These are phyloP conservation scores for Phodopus roborovskii DNA, from an alignment of 2,113 vertebrate genomes.

Conservation along the genomic window DNA sequence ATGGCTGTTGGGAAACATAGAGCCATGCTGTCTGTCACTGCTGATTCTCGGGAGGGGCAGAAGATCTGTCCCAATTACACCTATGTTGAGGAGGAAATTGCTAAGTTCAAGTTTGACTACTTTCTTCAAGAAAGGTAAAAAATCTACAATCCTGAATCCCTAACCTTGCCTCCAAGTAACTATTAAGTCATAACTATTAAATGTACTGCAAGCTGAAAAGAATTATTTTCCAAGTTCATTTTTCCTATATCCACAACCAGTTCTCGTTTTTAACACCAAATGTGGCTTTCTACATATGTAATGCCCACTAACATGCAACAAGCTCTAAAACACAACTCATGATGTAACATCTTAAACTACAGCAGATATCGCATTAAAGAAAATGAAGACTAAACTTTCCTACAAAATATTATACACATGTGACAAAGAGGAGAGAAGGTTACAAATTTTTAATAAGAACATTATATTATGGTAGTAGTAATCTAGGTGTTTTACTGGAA, in stretches of 20 bases:
- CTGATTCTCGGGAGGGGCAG: slow-evolving; percentile 23
- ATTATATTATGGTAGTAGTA: slow-evolving; percentile 90
- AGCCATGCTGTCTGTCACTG: slow-evolving; percentile 5
- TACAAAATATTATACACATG: slow-evolving; percentile 89
- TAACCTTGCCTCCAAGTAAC: slow-evolving; percentile 21
- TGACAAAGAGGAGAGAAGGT: slow-evolving; percentile 86
- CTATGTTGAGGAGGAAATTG: slow-evolving; percentile 5
- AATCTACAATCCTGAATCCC: not conserved
- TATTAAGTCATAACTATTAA: slow-evolving; percentile 13
- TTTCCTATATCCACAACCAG: not conserved
- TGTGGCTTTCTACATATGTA: slow-evolving; percentile 40
- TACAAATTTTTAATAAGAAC: slow-evolving; percentile 92
- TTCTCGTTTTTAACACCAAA: not conserved
- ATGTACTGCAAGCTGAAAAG: not conserved
- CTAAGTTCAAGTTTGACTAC: slow-evolving; percentile 33
- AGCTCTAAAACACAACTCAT: not conserved
- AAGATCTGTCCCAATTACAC: not conserved
- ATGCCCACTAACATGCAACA: slow-evolving; percentile 29
- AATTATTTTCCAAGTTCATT: slow-evolving; percentile 4
- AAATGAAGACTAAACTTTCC: slow-evolving; percentile 87
- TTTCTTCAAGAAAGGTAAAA: slow-evolving; percentile 50
- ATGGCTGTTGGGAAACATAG: slow-evolving; percentile 43
- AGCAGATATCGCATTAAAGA: slow-evolving; percentile 72
- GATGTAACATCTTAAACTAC: slow-evolving; percentile 67
- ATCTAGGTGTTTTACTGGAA: slow-evolving; percentile 95